phyloP scores from a whole-genome alignment of 2,888 invertebrate genomes.

The Ceramica pisi region DNA sequence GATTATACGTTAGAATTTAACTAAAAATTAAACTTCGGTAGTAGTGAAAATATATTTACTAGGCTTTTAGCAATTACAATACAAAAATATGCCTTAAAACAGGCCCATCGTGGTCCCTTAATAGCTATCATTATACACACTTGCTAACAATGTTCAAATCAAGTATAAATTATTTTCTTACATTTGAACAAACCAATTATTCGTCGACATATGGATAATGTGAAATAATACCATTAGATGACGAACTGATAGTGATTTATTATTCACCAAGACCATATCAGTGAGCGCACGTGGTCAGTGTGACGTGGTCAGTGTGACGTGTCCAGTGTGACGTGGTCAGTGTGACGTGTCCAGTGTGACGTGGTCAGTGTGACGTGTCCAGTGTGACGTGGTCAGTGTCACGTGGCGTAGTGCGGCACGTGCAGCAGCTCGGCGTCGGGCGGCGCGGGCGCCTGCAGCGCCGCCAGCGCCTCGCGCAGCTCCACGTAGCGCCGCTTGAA shows the following conservation, averaged over 20 bases:
- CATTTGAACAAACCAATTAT: background rate
- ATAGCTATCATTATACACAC: background rate
- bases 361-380: no score
- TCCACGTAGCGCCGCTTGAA: conserved; percentile 96
- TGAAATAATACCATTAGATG: no score
- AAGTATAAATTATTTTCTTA: background rate
- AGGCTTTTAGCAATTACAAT: background rate
- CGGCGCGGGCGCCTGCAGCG: conserved; percentile 78
- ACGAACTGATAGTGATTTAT: no score
- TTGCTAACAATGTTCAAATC: background rate
- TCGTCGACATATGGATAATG: background rate
- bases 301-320: no score
- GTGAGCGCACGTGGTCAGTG: no score
- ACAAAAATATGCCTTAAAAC: conserved; percentile 20
- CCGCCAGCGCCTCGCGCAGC: conserved; percentile 91
- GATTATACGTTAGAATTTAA: background rate
- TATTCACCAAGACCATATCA: no score
- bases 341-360: no score
- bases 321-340: no score
- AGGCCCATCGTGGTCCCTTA: conserved; percentile 28
- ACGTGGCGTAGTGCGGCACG: conserved; percentile 15
- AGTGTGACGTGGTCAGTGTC: no score
- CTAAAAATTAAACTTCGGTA: conserved; percentile 9
- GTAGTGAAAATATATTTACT: background rate
- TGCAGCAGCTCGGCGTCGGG: conserved; percentile 30